Base-by-base conservation (phyloP, 2,888 invertebrate genomes). In the Meiosimyza decipiens region DNA sequence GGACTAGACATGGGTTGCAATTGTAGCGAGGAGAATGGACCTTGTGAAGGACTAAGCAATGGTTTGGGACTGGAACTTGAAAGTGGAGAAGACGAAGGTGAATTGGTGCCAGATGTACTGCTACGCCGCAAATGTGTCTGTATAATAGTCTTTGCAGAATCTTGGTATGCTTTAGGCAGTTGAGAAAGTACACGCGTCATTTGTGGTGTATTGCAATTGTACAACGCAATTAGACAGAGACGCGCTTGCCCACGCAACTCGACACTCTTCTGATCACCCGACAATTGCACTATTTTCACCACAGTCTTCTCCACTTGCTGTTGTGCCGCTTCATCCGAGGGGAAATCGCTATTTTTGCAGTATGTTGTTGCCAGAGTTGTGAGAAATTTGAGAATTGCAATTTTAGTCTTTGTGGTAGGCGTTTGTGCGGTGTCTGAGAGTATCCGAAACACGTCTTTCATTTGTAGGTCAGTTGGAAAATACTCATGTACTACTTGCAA, bases 361-460 rank as follows among this genome's bases (percentile, higher is more conserved):
- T 90, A 91, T 73, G 90, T 89, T 75, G 91, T 92, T 7, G 91
- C 91, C 49, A 91, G 87, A 78, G 91, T 91, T 3, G 92, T 92
- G 51, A 95, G 88, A 87, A 93, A 95, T 33, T 92, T 91, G 55
- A 95, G 87, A 47, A 93, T 93, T 6, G 94, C 92, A 71, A 92
- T 90, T 84, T 94, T 94, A 13, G 94, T 94, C 82, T 92, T 92
- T 0, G 91, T 89, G 79, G 95, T 97, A 2, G 97, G 98, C 0
- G 97, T 97, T 82, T 98, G 96, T 3, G 97, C 95, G 22, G 95
- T 93, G 87, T 98, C 98, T 74, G 94, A 93, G 70, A 98, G 88
- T 88, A 97, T 97, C 86, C 92, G 90, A 78, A 86, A 87, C 81
- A 92, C 90, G 79, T 91, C 91, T 67, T 91, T 90, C 73, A 92